Conservation (phyloP, 2,113 vertebrate species). For the Eretmochelys imbricata region DNA sequence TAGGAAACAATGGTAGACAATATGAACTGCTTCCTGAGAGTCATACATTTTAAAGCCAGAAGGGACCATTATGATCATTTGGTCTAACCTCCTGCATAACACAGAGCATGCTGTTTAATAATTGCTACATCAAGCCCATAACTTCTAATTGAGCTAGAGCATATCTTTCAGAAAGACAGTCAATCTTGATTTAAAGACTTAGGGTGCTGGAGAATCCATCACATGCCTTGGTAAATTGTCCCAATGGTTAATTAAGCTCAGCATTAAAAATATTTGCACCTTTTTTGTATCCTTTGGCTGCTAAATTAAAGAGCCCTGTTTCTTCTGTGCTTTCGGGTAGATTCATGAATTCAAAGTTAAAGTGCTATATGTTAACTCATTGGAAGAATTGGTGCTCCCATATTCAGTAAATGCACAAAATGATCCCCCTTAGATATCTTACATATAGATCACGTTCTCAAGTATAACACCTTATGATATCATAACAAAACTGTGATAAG, state of each 20-base stretch:
- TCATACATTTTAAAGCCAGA: not conserved
- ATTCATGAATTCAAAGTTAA: not conserved
- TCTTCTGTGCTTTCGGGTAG: not conserved
- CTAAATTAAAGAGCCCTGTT: not conserved
- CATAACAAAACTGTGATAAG: not conserved
- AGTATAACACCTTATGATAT: not conserved
- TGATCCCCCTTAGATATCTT: not conserved
- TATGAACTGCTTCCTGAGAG: not conserved
- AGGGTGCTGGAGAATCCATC: not conserved
- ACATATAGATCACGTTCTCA: not conserved
- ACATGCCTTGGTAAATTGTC: not conserved
- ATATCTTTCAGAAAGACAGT: not conserved
- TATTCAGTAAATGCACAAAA: not conserved
- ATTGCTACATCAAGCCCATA: not conserved
- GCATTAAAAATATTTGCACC: not conserved
- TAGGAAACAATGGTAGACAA: slow-evolving; percentile 1
- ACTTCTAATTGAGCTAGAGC: not conserved
- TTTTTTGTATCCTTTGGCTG: not conserved
- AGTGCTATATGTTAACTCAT: not conserved
- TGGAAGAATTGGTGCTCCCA: not conserved
- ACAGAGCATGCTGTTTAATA: fast-evolving
- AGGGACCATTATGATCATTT: not conserved
- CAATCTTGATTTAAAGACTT: not conserved
- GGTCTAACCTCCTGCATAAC: fast-evolving
- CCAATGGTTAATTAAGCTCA: not conserved